Percentiles rank a stretch among this genome's conserved stretches.
Evolutionary conservation across 2,113 vertebrate species (phyloP).

Genomic region (Alethe diademata): DNA sequence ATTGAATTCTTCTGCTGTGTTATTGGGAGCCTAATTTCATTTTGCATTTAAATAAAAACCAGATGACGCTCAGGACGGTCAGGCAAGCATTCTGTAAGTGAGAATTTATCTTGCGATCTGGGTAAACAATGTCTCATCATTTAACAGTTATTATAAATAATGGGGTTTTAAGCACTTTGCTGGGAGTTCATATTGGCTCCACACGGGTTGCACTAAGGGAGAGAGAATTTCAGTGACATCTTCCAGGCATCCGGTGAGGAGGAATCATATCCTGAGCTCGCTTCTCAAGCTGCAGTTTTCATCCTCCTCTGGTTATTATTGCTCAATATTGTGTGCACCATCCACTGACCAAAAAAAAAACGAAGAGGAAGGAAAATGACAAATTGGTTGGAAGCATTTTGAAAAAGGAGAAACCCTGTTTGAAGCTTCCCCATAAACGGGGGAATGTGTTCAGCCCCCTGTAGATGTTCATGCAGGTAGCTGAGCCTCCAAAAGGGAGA

Average conservation of each 20-base stretch:
- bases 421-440: neutral
- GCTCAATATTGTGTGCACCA: neutral
- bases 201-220: conserved; percentile 54
- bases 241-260: conserved; percentile 65
- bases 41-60: conserved; percentile 82
- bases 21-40: conserved; percentile 79
- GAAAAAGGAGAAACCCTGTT: neutral
- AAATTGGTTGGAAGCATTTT: neutral
- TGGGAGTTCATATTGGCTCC: conserved; percentile 66
- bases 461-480: neutral
- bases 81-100: conserved; percentile 65
- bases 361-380: neutral
- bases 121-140: conserved; percentile 75
- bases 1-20: conserved; percentile 77
- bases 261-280: conserved; percentile 54
- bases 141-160: conserved; percentile 76
- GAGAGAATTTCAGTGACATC: conserved; percentile 68
- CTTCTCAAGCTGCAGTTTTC: conserved; percentile 22
- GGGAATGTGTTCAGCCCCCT: neutral
- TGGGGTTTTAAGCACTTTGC: conserved; percentile 73
- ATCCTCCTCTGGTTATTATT: conserved; percentile 44
- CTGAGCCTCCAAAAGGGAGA: neutral
- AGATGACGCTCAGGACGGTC: conserved; percentile 74
- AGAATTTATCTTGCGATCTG: conserved; percentile 72
- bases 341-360: neutral